Evolutionary conservation across 2,797 vertebrate species (phyloP), one percentile per base, ranked within the genome.

Genomic region (Columba guinea): DNA sequence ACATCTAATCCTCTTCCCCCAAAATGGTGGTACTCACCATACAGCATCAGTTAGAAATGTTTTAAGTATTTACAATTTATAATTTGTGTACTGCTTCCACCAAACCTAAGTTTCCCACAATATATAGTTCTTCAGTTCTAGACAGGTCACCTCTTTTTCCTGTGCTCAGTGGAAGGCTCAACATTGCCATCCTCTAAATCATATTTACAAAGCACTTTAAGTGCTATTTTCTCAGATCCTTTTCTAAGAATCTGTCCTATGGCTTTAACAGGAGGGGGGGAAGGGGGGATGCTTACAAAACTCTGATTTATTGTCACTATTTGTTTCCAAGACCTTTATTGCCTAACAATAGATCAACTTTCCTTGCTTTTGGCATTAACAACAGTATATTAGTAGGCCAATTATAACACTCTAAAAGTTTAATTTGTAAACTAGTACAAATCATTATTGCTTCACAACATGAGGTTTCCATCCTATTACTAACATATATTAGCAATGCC

Each of bases 401-500:
- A 95, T 95, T 82, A 94, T 86, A 95, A 96, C 89, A 69, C 22
- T 51, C 70, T 94, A 91, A 94, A 97, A 94, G 39, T 94, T 96
- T 92, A 91, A 90, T 94, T 96, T 93, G 76, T 84, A 89, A 95
- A 95, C 71, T 81, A 90, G 69, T 94, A 94, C 82, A 93, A 94
- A 96, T 95, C 68, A 32, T 95, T 95, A 95, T 70, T 91, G 91
- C 94, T 97, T 94, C 88, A 96, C 90, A 96, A 97, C 97, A 97
- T 95, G 94, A 96, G 84, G 65, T 83, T 91, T 86, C 70, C 84
- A 91, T 93, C 69, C 93, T 95, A 90, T 95, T 88, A 87, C 96
- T 95, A 97, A 93, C 95, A 94, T 89, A 75, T 87, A 97, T 97
- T 98, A 97, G 41, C 83, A 91, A 75, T 96, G 95, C 60, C 97